Percentiles rank a stretch among this genome's conserved stretches.
Conservation (phyloP, 2,797 vertebrate genomes). For the Oreochromis grahami region DNA sequence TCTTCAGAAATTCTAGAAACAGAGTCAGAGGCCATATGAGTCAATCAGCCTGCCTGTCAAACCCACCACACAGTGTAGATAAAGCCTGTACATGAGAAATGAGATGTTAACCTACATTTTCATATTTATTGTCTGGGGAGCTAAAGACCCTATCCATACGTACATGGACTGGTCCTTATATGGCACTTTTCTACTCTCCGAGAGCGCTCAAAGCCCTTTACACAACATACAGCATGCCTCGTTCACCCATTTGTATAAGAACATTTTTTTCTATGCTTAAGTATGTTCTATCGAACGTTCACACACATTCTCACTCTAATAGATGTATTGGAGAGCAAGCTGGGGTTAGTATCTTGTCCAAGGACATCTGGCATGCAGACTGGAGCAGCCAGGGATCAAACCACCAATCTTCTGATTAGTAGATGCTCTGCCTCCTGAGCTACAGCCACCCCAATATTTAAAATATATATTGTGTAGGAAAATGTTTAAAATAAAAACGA, state of each 20-base stretch:
- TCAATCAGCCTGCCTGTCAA: neutral
- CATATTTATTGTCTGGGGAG: neutral
- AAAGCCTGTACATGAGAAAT: neutral
- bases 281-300: neutral
- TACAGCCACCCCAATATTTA: neutral
- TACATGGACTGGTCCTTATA: neutral
- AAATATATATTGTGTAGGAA: neutral
- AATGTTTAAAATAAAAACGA: neutral
- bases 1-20: slow-evolving; percentile 78
- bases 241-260: neutral
- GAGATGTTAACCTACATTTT: neutral
- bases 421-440: neutral
- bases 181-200: neutral
- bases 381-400: neutral
- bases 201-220: neutral
- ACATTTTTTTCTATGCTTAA: neutral
- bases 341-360: neutral
- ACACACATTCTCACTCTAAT: neutral
- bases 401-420: neutral
- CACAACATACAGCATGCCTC: neutral
- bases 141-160: neutral
- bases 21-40: neutral
- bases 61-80: neutral
- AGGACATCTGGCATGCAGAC: neutral
- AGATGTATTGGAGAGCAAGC: neutral